A percentile compares a stretch with the other conserved stretches of the same genome.
These are phyloP conservation scores for Trichomycterus rosablanca DNA, from an alignment of 2,113 vertebrate species.

Conservation along the genomic window DNA sequence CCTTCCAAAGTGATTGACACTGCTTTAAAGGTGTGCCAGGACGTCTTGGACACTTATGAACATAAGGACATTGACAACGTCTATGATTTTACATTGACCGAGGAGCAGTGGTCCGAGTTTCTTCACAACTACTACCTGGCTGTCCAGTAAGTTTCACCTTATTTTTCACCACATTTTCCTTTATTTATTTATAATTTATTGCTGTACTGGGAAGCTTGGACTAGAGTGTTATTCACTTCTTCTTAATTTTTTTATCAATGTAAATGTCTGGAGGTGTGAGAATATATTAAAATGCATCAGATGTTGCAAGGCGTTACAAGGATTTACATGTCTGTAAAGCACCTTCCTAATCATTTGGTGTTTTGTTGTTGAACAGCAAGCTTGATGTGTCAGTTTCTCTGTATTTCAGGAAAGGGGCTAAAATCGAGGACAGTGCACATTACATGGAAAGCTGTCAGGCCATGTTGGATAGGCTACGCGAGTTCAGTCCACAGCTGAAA, in stretches of 20 bases:
- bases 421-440: constrained; percentile 51
- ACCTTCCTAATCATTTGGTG: not conserved
- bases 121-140: constrained; percentile 75
- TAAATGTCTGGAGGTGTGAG: no score
- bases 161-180: not conserved
- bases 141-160: constrained; percentile 73
- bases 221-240: no score
- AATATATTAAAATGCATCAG: no score
- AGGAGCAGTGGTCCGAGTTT: constrained; percentile 69
- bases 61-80: constrained; percentile 77
- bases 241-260: no score
- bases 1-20: constrained; percentile 66
- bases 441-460: constrained; percentile 64
- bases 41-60: constrained; percentile 68
- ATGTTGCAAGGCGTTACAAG: no score
- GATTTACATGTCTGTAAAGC: not conserved
- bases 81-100: constrained; percentile 32
- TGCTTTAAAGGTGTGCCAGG: constrained; percentile 71
- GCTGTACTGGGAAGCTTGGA: no score
- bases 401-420: constrained; percentile 64
- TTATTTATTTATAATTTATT: not conserved
- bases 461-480: constrained; percentile 62
- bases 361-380: no score
- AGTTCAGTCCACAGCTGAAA: constrained; percentile 73
- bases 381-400: no score